Percentiles rank a stretch among this genome's conserved stretches.
phyloP scores from a whole-genome alignment of 1,140 invertebrate genomes.

The Drosophila navojoa region DNA sequence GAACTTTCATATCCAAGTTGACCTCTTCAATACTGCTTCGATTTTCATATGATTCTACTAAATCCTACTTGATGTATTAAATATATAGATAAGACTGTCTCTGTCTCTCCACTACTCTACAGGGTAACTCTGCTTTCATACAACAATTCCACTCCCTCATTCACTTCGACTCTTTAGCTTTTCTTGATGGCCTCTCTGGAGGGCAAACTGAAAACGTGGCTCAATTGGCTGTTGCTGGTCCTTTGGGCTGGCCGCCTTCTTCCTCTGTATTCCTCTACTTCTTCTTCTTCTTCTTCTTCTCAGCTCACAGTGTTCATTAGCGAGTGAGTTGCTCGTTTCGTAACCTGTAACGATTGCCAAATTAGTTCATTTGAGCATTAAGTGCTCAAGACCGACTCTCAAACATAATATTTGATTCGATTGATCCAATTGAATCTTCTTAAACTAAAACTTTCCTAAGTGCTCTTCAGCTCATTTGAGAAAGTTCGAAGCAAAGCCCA shows the following conservation, averaged over 20 bases:
- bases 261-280: conserved; percentile 9
- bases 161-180: background rate
- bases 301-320: conserved; percentile 60
- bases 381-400: conserved; percentile 58
- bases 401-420: conserved; percentile 56
- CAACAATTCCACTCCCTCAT: background rate
- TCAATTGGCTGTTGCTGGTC: conserved; percentile 32
- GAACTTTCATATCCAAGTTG: no score
- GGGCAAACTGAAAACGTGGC: conserved; percentile 11
- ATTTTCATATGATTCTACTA: no score
- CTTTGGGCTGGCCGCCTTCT: background rate
- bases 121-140: conserved; percentile 3
- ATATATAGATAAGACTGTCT: no score
- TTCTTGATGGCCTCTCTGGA: conserved; percentile 15
- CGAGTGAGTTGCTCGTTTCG: conserved; percentile 30
- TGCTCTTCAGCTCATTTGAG: background rate
- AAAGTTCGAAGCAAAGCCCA: background rate
- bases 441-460: conserved; percentile 37
- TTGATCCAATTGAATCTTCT: conserved; percentile 39
- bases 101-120: background rate
- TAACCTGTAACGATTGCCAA: conserved; percentile 46
- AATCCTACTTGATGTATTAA: no score
- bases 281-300: background rate
- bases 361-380: conserved; percentile 69
- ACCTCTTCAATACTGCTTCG: no score